phyloP scores from a whole-genome alignment of 2,113 vertebrate species.

The Setophaga petechia region DNA sequence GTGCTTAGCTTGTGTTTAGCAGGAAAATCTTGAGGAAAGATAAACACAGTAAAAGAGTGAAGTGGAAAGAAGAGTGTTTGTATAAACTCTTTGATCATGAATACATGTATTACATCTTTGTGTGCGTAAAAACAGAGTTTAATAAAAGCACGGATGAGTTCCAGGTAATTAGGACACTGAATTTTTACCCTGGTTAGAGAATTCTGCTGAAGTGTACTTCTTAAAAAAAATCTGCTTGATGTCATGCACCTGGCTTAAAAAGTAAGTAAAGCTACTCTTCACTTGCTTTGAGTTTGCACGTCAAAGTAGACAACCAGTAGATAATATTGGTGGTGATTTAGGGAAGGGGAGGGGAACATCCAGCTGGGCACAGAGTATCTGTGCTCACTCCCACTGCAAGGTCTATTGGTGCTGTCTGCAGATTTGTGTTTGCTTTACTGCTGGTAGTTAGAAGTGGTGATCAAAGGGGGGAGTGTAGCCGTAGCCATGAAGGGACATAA shows the following conservation, averaged over 20 bases:
- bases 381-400: constrained; percentile 7
- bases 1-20: not conserved
- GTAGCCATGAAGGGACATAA: constrained; percentile 27
- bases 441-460: constrained; percentile 56
- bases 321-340: not conserved
- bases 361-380: not conserved
- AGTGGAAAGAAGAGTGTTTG: not conserved
- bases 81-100: not conserved
- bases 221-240: not conserved
- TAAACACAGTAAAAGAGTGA: not conserved
- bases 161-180: not conserved
- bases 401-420: constrained; percentile 59
- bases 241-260: not conserved
- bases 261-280: not conserved
- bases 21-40: not conserved
- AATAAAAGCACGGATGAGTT: not conserved
- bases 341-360: not conserved
- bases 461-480: constrained; percentile 60
- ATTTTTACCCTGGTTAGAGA: not conserved
- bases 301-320: not conserved
- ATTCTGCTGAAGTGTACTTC: not conserved
- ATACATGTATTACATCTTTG: accelerated
- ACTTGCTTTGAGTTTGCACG: not conserved
- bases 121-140: not conserved
- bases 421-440: constrained; percentile 65